A percentile compares a stretch with the other conserved stretches of the same genome.
These are phyloP conservation scores for Anomalospiza imberbis DNA, from an alignment of 2,797 vertebrate genomes.

Conservation along the genomic window DNA sequence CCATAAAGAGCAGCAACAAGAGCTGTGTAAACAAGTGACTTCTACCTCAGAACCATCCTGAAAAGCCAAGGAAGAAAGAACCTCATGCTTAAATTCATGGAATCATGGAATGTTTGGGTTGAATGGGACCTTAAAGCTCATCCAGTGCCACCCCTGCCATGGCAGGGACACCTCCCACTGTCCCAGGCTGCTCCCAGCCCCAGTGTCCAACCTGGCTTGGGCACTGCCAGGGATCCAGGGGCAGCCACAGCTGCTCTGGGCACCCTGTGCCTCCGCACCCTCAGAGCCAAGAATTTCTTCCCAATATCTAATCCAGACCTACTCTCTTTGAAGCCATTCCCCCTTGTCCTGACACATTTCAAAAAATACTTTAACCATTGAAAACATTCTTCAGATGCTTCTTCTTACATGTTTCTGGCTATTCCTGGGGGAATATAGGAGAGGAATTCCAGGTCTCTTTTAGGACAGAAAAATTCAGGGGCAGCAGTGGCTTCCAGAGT, in stretches of 20 bases:
- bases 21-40: background rate
- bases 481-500: background rate
- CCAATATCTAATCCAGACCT: rapidly evolving
- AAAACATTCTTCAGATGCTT: background rate
- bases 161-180: background rate
- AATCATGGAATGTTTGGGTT: background rate
- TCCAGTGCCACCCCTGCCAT: rapidly evolving
- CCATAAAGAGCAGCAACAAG: background rate
- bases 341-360: rapidly evolving
- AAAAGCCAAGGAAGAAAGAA: background rate
- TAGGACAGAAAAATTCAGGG: background rate
- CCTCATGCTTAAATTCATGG: background rate
- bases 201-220: background rate
- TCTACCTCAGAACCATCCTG: background rate
- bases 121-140: rapidly evolving
- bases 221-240: background rate
- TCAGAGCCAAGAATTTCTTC: background rate
- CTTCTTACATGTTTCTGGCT: background rate
- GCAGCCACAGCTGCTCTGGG: background rate
- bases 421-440: background rate
- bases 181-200: background rate
- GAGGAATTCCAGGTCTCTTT: background rate
- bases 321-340: background rate
- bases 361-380: background rate
- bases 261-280: background rate